Evolutionary conservation across 2,113 vertebrate species (phyloP), one percentile per base, ranked within the genome.

Genomic region (Cyanoramphus novaezelandiae): DNA sequence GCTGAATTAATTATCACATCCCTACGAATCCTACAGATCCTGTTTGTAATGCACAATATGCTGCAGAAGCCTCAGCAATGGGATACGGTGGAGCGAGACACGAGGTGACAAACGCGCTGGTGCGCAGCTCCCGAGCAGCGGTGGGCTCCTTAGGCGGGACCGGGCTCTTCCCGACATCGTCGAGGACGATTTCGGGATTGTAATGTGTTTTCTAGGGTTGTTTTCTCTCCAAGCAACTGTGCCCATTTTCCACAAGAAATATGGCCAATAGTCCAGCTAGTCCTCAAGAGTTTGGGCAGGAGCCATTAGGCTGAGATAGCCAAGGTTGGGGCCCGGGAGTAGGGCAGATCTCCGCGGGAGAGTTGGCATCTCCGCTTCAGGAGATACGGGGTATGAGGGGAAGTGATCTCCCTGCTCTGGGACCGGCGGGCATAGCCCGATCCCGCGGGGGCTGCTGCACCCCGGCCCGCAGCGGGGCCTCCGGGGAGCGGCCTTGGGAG

Each of bases 1-100:
- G 14, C 96, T 94, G 96, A 94, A 97, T 96, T 94, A 95, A 96
- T 96, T 95, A 96, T 90, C 95, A 94, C 96, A 75, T 95, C 85
- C 85, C 79, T 72, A 86, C 13, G 46, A 95, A 50, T 95, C 94
- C 92, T 59, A 80, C 94, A 46, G 95, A 91, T 93, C 68, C 82
- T 76, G 63, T 79, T 94, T 84, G 84, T 94, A 90, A 90, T 92
- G 92, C 94, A 94, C 96, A 96, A 75, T 71, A 81, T 95, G 96
- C 95, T 95, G 94, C 91, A 89, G 91, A 92, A 78, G 62, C 70
- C 63, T 76, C 69, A 0, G 3, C 1, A 67, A 79, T 16, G 25
- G 16, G 69, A n/a, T 41, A 33, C 31, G 81, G 52, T 13, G 64
- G 71, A 67, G 88, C 6, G 39, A 84, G 57, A 55, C 24, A 78